These are phyloP conservation scores for Rhizomys pruinosus DNA, from an alignment of 2,113 vertebrate species.

Conservation along the genomic window DNA sequence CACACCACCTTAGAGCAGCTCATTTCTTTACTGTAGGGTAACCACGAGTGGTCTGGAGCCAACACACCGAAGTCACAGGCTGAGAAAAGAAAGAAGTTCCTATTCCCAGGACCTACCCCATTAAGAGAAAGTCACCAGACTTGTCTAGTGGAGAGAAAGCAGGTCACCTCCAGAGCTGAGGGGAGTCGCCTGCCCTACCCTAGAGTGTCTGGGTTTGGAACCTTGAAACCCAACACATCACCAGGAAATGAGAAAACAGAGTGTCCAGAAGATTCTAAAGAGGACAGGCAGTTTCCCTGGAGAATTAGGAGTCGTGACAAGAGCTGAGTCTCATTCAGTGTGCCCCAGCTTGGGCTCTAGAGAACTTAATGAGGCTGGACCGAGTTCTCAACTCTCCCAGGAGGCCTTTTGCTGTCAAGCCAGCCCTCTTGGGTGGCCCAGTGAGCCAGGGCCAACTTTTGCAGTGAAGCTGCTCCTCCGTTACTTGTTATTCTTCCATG, in stretches of 20 bases:
- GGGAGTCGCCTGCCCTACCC: not conserved
- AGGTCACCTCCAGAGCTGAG: slow-evolving; percentile 58
- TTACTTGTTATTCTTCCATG: not conserved
- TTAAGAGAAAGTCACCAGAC: slow-evolving; percentile 76
- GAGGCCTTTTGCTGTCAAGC: not conserved
- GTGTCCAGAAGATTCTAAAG: not conserved
- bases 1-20: not conserved
- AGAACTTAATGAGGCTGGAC: not conserved
- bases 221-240: slow-evolving; percentile 41
- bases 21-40: not conserved
- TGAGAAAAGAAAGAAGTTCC: slow-evolving; percentile 35
- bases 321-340: not conserved
- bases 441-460: not conserved
- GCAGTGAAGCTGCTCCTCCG: not conserved
- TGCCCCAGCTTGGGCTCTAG: not conserved
- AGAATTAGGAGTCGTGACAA: not conserved
- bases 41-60: not conserved
- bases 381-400: not conserved
- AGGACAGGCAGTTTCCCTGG: not conserved
- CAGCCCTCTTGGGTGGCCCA: not conserved
- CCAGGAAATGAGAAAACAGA: slow-evolving; percentile 9
- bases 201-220: slow-evolving; percentile 28
- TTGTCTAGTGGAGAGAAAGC: slow-evolving; percentile 70
- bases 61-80: not conserved
- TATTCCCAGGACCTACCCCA: slow-evolving; percentile 69